Evolutionary conservation across 2,113 vertebrate species (phyloP), one percentile per base, ranked within the genome.

Genomic region (Campylomormyrus numenius): DNA sequence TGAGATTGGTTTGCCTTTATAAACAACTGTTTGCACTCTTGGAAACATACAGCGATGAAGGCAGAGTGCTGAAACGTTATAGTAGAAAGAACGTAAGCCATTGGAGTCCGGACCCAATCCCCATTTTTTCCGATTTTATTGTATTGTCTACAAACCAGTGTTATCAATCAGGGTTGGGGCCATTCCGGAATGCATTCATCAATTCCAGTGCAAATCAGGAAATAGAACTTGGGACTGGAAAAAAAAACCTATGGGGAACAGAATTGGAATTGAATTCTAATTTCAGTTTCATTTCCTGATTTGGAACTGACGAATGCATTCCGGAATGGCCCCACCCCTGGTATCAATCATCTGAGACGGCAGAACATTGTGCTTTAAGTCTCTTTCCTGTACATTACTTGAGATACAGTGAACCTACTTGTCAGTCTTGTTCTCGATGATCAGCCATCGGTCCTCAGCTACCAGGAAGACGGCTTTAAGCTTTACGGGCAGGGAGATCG

Each of bases 361-460:
- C 11, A 70, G 62, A 31, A 31, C 62, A 0, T 31, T 27, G 27
- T 31, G 17, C 1, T 45, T 49, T 49, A 87, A 52, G 13, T 87
- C 85, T 53, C 27, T 31, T 17, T 48, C 24, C 27, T 35, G 2
- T 50, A 53, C 48, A 7, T 50, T 35, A 15, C 62, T 70, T 13
- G n/a, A 70, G 62, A 70, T 70, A 13, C n/a, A 85, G 19, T 45
- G 24, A 70, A 95, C 95, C 52, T 92, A 99, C 98, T 94, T 96
- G 93, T 98, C 96, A 74, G 97, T 98, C 93, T 95, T 92, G 88
- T 92, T 97, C 93, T 99, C 98, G 91, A 97, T 89, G 90, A 99
- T 95, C 31, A 99, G 96, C 98, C 98, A 99, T 15, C 96, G 97
- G 92, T 99, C 98, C 93, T 99, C 98, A 17, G 98, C 98, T 48